Evolutionary conservation across 2,888 invertebrate species (phyloP).

Genomic region (Tipula unca): DNA sequence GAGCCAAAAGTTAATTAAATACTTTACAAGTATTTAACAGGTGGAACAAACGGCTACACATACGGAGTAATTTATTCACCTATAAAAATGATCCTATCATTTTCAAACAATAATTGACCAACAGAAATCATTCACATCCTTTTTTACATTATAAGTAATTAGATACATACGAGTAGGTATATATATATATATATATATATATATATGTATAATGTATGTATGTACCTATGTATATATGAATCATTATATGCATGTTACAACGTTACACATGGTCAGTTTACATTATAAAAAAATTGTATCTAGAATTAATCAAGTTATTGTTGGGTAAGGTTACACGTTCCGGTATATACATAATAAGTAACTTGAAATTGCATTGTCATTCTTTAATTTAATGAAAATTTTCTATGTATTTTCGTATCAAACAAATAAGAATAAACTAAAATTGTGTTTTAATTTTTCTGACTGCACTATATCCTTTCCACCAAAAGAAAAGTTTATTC

Average conservation of each 20-base stretch:
- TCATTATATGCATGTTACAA: background rate
- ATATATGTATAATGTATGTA: background rate
- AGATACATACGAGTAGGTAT: too few species aligned
- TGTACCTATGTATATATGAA: background rate
- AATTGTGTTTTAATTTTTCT: background rate
- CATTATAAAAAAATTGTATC: background rate
- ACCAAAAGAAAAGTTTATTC: background rate
- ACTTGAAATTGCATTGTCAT: background rate
- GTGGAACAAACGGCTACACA: too few species aligned
- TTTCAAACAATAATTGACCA: too few species aligned
- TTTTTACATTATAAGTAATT: too few species aligned
- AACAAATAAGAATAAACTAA: background rate
- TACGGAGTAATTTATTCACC: too few species aligned
- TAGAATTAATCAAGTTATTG: constrained; percentile 8
- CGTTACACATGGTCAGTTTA: background rate
- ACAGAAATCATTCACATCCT: too few species aligned
- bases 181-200: background rate
- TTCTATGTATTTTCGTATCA: background rate
- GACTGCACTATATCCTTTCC: background rate
- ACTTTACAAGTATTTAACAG: too few species aligned
- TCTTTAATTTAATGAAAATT: background rate
- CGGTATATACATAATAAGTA: background rate
- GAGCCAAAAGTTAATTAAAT: too few species aligned
- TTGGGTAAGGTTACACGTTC: background rate
- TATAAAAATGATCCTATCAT: too few species aligned